Percentiles rank a stretch among this genome's conserved stretches.
Evolutionary conservation across 2,113 vertebrate species (phyloP).

Genomic region (Andinoacara biseriatus): DNA sequence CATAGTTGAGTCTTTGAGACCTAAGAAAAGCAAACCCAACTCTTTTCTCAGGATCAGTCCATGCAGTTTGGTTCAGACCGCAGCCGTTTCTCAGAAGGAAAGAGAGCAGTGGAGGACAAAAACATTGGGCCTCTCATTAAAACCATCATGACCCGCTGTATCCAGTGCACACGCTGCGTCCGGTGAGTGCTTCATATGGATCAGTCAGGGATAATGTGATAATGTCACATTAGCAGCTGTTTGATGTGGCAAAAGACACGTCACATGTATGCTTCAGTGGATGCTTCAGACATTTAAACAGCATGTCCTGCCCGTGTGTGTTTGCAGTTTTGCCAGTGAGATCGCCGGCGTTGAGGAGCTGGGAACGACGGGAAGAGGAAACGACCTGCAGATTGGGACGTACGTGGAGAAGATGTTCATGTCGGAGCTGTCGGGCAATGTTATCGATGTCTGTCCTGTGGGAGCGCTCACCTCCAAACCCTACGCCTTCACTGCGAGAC

Average conservation of each 20-base stretch:
- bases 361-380: constrained; percentile 96
- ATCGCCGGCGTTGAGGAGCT: constrained; percentile 96
- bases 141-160: constrained; percentile 99
- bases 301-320: background rate
- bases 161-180: constrained; percentile 98
- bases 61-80: constrained; percentile 98
- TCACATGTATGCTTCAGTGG: background rate
- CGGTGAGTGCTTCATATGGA: constrained; percentile 79
- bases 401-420: constrained; percentile 99
- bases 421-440: constrained; percentile 96
- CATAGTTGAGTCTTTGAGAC: no score
- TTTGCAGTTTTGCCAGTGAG: constrained; percentile 93
- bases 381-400: constrained; percentile 96
- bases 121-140: constrained; percentile 97
- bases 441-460: constrained; percentile 97
- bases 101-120: constrained; percentile 98
- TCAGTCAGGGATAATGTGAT: background rate
- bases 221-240: background rate
- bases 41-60: constrained; percentile 89
- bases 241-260: rapidly evolving
- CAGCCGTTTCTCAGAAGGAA: constrained; percentile 92
- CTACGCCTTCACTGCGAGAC: constrained; percentile 95
- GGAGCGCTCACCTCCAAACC: constrained; percentile 98
- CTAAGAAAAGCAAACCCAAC: background rate
- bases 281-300: background rate